Conservation (phyloP, 1,140 invertebrate species). For the Tetragnatha versicolor region DNA sequence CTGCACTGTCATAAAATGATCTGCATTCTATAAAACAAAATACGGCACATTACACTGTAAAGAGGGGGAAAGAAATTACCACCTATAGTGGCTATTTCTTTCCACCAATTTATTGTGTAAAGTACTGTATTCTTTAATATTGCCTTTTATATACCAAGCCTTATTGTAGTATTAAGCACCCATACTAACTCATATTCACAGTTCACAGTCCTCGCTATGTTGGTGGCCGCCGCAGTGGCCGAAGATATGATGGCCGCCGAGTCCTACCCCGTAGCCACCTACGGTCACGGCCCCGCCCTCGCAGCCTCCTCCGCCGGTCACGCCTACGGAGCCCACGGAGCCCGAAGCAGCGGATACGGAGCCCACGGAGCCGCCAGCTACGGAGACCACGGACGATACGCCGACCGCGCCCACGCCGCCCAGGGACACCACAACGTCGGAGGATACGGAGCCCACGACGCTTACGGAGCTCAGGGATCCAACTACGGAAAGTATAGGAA, state of each 20-base stretch:
- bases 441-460: constrained; percentile 25
- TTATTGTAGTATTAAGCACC: too few species aligned
- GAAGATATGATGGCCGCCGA: constrained; percentile 47
- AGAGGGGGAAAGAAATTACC: too few species aligned
- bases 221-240: constrained; percentile 45
- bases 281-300: constrained; percentile 26
- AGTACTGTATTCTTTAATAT: too few species aligned
- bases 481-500: constrained; percentile 43
- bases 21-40: too few species aligned
- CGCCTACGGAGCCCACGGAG: constrained; percentile 46
- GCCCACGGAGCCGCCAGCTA: constrained; percentile 34
- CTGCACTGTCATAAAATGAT: too few species aligned
- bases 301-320: constrained; percentile 27
- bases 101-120: too few species aligned
- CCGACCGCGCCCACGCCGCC: constrained; percentile 35
- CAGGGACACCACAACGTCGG: constrained; percentile 52
- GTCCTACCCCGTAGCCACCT: constrained; percentile 45
- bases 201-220: constrained; percentile 37
- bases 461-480: constrained; percentile 42
- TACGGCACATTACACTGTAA: too few species aligned
- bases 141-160: too few species aligned
- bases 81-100: too few species aligned
- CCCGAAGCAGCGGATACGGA: constrained; percentile 23
- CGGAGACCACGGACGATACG: constrained; percentile 45
- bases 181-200: constrained; percentile 8